A percentile compares a stretch with the other conserved stretches of the same genome.
These are phyloP conservation scores for Cynoglossus semilaevis DNA, from an alignment of 2,113 vertebrate species.

Conservation along the genomic window DNA sequence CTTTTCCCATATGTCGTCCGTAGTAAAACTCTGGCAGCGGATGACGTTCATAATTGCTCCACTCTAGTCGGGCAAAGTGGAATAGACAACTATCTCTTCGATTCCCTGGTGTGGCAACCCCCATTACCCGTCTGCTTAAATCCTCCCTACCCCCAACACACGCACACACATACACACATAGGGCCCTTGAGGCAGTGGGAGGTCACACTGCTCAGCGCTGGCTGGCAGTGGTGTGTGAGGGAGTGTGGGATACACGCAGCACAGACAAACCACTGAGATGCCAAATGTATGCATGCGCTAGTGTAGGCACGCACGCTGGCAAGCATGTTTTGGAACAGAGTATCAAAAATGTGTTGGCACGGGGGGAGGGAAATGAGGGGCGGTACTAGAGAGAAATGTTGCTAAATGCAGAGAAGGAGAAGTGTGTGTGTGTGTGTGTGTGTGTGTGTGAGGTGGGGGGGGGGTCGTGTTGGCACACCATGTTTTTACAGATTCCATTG, in stretches of 20 bases:
- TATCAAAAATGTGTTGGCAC: conserved; percentile 52
- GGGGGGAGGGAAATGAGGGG: conserved; percentile 9
- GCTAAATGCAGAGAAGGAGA: conserved; percentile 22
- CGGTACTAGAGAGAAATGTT: conserved; percentile 17
- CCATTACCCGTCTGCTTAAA: conserved; percentile 74
- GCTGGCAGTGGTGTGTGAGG: conserved; percentile 49
- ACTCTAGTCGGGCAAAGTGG: conserved; percentile 47
- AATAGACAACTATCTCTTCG: conserved; percentile 61
- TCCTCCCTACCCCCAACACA: conserved; percentile 43
- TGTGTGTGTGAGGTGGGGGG: conserved; percentile 14
- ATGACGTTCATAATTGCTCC: conserved; percentile 48
- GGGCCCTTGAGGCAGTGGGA: conserved; percentile 55
- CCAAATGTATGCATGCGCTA: conserved; percentile 29
- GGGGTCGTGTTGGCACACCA: conserved; percentile 47
- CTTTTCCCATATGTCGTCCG: conserved; percentile 1
- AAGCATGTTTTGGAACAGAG: conserved; percentile 53
- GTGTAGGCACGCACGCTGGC: conserved; percentile 56
- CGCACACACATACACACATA: conserved; percentile 32
- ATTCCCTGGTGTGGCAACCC: conserved; percentile 75
- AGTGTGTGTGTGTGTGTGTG: too few species aligned
- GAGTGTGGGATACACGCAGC: conserved; percentile 57
- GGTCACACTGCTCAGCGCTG: conserved; percentile 59
- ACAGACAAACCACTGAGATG: conserved; percentile 44
- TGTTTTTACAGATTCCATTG: conserved; percentile 37
- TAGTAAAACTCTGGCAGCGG: conserved; percentile 27